A percentile compares a stretch with the other conserved stretches of the same genome.
phyloP scores from a whole-genome alignment of 2,888 invertebrate species.

The Temnothorax ravouxi region DNA sequence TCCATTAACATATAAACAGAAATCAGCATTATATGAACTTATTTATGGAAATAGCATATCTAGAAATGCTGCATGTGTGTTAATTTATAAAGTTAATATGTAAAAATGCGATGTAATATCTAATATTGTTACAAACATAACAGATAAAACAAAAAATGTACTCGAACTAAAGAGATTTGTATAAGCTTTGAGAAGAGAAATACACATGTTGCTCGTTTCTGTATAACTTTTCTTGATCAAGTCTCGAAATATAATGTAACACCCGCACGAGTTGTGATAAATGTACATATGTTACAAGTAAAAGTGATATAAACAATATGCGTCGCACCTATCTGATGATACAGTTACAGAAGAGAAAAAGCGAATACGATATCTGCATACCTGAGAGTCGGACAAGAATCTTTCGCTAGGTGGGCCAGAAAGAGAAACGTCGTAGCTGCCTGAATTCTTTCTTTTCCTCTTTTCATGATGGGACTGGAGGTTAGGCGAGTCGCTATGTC shows the following conservation, averaged over 20 bases:
- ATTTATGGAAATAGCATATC: background rate
- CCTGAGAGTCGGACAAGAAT: slow-evolving; percentile 91
- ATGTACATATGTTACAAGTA: background rate
- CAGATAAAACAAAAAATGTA: background rate
- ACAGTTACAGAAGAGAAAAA: slow-evolving; percentile 4
- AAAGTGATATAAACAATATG: background rate
- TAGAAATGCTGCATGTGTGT: background rate
- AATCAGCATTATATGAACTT: background rate
- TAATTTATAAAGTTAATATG: background rate
- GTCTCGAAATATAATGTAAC: background rate
- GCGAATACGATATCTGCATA: slow-evolving; percentile 78
- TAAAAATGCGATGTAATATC: background rate
- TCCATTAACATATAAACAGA: slow-evolving; percentile 9
- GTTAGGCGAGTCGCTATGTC: slow-evolving; percentile 83
- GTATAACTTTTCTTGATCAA: background rate
- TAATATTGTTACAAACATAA: background rate
- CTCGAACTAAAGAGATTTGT: background rate
- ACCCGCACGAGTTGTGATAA: background rate
- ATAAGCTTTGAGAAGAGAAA: background rate
- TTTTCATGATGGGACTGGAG: slow-evolving; percentile 86
- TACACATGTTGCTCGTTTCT: background rate
- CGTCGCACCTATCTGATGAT: background rate
- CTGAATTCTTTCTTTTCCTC: slow-evolving; percentile 90
- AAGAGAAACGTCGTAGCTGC: slow-evolving; percentile 90
- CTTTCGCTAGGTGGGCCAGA: slow-evolving; percentile 89